Evolutionary conservation across 2,797 vertebrate genomes (phyloP).

Genomic region (Stomatorhinus walkeri): DNA sequence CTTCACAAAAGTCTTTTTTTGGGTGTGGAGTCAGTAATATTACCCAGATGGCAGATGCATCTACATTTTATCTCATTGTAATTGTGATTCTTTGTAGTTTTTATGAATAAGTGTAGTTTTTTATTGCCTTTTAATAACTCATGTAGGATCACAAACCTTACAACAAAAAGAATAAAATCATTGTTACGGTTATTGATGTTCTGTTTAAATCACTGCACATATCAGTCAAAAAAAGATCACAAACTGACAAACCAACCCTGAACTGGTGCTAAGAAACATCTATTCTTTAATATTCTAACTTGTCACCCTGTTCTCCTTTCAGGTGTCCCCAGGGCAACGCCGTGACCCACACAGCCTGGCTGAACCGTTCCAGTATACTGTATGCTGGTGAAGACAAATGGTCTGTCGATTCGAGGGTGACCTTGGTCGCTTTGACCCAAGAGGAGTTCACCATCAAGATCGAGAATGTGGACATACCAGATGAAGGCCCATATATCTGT

Average conservation of each 20-base stretch:
- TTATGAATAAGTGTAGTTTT: background rate
- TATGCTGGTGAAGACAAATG: slow-evolving; percentile 71
- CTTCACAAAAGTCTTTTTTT: background rate
- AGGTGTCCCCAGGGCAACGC: slow-evolving; percentile 63
- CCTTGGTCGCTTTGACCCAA: slow-evolving; percentile 61
- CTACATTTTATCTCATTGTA: background rate
- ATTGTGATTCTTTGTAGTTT: background rate
- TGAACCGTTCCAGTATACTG: slow-evolving; percentile 70
- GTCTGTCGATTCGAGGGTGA: slow-evolving; percentile 69
- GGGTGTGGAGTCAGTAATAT: background rate
- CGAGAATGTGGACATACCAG: slow-evolving; percentile 62
- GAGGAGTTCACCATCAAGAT: slow-evolving; percentile 73
- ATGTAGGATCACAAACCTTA: background rate
- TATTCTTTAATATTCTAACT: background rate
- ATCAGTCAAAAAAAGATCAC: background rate
- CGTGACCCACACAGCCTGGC: slow-evolving; percentile 70
- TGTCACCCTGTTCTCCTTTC: slow-evolving; percentile 8
- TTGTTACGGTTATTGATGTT: too few relatives aligned
- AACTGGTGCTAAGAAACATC: background rate
- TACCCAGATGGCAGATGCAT: background rate
- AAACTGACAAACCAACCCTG: background rate
- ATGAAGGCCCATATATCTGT: slow-evolving; percentile 67
- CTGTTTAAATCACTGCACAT: too few relatives aligned
- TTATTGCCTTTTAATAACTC: background rate
- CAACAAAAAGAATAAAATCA: too few relatives aligned